phyloP scores from a whole-genome alignment of 1,140 invertebrate genomes.

The Chironomus striatipennis region DNA sequence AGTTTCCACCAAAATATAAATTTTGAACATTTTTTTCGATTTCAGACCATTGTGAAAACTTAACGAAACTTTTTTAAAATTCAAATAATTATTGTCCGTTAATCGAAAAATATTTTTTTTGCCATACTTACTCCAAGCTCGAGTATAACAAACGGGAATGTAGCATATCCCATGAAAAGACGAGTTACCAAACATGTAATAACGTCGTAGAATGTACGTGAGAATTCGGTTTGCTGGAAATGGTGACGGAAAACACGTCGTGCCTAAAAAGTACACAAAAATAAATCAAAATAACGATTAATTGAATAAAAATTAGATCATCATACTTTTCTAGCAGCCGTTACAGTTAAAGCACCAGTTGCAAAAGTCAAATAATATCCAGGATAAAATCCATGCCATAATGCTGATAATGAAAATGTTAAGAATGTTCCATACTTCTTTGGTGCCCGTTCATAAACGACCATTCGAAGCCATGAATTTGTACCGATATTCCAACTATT shows the following conservation, averaged over 20 bases:
- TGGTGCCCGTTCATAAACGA: slow-evolving; percentile 75
- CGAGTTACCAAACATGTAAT: slow-evolving; percentile 70
- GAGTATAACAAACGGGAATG: slow-evolving; percentile 82
- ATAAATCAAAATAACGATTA: slow-evolving; percentile 21
- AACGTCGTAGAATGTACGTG: slow-evolving; percentile 61
- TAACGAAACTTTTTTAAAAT: too few relatives aligned
- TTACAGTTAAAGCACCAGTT: slow-evolving; percentile 76
- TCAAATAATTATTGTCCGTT: background rate
- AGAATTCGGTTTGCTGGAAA: slow-evolving; percentile 43
- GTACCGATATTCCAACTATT: slow-evolving; percentile 89
- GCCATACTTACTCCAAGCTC: slow-evolving; percentile 53
- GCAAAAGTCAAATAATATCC: slow-evolving; percentile 96
- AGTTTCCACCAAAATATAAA: too few relatives aligned
- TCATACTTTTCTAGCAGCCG: slow-evolving; percentile 67
- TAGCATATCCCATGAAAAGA: slow-evolving; percentile 73
- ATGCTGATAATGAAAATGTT: slow-evolving; percentile 80
- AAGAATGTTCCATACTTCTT: slow-evolving; percentile 51
- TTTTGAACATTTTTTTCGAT: too few relatives aligned
- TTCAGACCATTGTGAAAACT: too few relatives aligned
- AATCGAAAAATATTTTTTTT: background rate
- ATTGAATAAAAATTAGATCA: slow-evolving; percentile 28
- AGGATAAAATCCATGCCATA: slow-evolving; percentile 97
- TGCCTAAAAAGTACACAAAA: slow-evolving; percentile 43
- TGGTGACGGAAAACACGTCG: slow-evolving; percentile 63
- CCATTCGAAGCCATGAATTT: slow-evolving; percentile 75